A percentile compares a stretch with the other conserved stretches of the same genome.
Evolutionary conservation across 2,888 invertebrate genomes (phyloP).

Genomic region (Drosophila paramelanica): DNA sequence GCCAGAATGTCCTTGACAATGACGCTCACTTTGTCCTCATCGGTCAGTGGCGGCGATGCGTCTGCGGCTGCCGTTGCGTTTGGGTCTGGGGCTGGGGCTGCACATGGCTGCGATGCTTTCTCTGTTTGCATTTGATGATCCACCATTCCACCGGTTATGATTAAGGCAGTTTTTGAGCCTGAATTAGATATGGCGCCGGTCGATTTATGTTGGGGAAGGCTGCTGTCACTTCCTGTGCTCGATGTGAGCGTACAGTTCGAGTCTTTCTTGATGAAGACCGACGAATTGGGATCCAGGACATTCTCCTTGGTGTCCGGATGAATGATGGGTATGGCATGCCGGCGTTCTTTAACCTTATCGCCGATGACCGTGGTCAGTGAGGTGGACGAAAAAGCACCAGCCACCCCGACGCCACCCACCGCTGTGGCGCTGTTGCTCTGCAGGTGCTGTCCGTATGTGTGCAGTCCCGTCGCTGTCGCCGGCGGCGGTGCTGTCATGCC

Average conservation of each 20-base stretch:
- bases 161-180: slow-evolving; percentile 23
- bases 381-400: slow-evolving; percentile 39
- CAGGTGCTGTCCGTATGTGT: slow-evolving; percentile 50
- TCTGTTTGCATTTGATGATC: slow-evolving; percentile 76
- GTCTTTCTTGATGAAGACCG: slow-evolving; percentile 62
- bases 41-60: slow-evolving; percentile 28
- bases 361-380: slow-evolving; percentile 16
- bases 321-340: slow-evolving; percentile 83
- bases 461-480: slow-evolving; percentile 47
- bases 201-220: slow-evolving; percentile 48
- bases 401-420: slow-evolving; percentile 31
- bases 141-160: slow-evolving; percentile 48
- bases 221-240: slow-evolving; percentile 48
- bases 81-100: neutral
- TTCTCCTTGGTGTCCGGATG: slow-evolving; percentile 82
- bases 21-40: slow-evolving; percentile 69
- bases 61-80: neutral
- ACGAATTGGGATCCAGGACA: slow-evolving; percentile 71
- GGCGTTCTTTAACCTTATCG: slow-evolving; percentile 70
- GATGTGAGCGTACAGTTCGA: slow-evolving; percentile 59
- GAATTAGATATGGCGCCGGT: slow-evolving; percentile 20
- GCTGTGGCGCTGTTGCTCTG: slow-evolving; percentile 45
- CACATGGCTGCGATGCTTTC: slow-evolving; percentile 20
- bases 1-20: slow-evolving; percentile 72
- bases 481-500: slow-evolving; percentile 39